Evolutionary conservation across 2,797 vertebrate genomes (phyloP), one percentile per base, ranked within the genome.

Genomic region (Babyrousa celebensis): DNA sequence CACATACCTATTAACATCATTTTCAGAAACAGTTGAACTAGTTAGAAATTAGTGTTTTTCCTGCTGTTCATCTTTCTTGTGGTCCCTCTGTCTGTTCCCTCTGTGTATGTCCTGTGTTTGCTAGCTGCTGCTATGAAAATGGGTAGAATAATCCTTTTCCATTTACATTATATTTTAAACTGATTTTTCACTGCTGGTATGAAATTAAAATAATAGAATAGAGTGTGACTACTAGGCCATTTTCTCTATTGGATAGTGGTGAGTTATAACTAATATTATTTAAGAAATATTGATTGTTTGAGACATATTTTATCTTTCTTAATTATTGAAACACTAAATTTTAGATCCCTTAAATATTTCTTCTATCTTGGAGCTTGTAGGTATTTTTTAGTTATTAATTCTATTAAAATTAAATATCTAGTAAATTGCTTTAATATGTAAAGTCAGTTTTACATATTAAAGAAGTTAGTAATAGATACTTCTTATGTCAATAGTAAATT

Each of bases 181-280:
- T 96, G 68, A 85, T 52, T 92, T 95, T 96, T 96, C 90, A 88
- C 58, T 96, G 23, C 80, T 75, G 70, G 1, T 94, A 18, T 88
- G 67, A 82, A 95, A 85, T 91, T 48, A 95, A 98, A 95, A 85
- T 92, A 68, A 56, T 85, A 77, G 58, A 58, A 23, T 67, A 71
- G 43, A 77, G 84, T 92, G 40, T 96, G 74, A 75, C 83, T 82
- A 63, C 5, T n/a, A 83, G 62, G 62, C 48, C 48, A 60, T 94
- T 94, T 67, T 75, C n/a, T 86, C 0, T 86, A 67, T 48, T 91
- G 65, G 43, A 63, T 88, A 94, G 95, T 86, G 29, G 23, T 74
- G 27, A 94, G 89, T 95, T 96, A 90, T 40, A 80, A 95, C 29
- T 77, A 91, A 63, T 83, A 77, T 77, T 89, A 82, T 62, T 78